A percentile compares a stretch with the other conserved stretches of the same genome.
Conservation (phyloP, 2,113 vertebrate species). For the Malurus elegans region DNA sequence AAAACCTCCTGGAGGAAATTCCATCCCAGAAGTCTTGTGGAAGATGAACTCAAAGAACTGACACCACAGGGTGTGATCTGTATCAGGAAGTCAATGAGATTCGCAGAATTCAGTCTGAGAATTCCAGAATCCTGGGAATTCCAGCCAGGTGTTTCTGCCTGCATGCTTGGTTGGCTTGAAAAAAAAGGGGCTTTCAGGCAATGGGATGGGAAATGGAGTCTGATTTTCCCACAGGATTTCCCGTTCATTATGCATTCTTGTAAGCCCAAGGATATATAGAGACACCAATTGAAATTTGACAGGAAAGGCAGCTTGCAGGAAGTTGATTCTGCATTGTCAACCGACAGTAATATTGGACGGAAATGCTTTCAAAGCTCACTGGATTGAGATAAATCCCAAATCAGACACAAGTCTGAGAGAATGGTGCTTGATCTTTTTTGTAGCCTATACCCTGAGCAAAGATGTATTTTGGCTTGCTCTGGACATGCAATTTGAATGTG, state of each 20-base stretch:
- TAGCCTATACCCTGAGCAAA: background rate
- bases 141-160: background rate
- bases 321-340: background rate
- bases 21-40: background rate
- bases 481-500: background rate
- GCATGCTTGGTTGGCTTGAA: background rate
- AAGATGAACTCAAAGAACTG: background rate
- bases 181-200: background rate
- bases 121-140: background rate
- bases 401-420: background rate
- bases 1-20: background rate
- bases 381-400: background rate
- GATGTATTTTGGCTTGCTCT: background rate
- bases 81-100: background rate
- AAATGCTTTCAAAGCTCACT: background rate
- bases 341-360: background rate
- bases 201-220: accelerated
- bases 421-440: background rate
- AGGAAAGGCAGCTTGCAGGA: background rate
- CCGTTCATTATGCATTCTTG: background rate
- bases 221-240: background rate
- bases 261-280: background rate
- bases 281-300: background rate
- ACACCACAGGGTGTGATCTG: background rate
- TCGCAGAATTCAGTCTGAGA: background rate